These are phyloP conservation scores for Trogon surrucura DNA, from an alignment of 2,113 vertebrate genomes.

Conservation along the genomic window DNA sequence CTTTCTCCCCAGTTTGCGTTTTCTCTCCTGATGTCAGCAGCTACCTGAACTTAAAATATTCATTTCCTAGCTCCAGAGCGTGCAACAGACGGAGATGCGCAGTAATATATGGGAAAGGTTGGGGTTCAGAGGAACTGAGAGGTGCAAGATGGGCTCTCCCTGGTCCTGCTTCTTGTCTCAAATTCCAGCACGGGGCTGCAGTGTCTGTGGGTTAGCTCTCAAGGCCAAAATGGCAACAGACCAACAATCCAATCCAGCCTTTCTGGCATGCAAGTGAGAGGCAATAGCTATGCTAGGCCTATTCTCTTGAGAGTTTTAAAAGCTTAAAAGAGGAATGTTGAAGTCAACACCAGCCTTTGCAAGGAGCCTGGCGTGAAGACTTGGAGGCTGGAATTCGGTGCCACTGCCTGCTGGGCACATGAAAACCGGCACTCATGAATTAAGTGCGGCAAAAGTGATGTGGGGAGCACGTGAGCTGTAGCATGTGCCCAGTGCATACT, in stretches of 20 bases:
- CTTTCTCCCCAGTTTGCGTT: not conserved
- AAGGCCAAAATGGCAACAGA: not conserved
- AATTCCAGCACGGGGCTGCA: not conserved
- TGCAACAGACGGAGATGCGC: accelerated
- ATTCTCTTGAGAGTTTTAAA: not conserved
- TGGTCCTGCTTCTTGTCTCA: not conserved
- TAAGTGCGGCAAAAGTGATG: not conserved
- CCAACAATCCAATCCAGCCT: not conserved
- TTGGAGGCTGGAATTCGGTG: not conserved
- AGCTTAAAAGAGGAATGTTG: not conserved
- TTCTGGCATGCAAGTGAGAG: not conserved
- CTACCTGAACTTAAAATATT: not conserved
- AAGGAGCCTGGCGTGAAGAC: not conserved
- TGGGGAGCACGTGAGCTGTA: not conserved
- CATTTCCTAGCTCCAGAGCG: not conserved
- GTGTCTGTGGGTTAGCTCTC: not conserved
- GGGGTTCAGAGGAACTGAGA: not conserved
- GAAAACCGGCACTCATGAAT: not conserved
- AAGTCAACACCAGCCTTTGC: not conserved
- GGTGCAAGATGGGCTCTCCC: not conserved
- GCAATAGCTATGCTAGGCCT: not conserved
- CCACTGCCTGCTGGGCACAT: not conserved
- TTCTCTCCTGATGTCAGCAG: not conserved
- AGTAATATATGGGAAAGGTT: not conserved
- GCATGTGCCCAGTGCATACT: not conserved